Percentiles rank a stretch among this genome's conserved stretches.
Evolutionary conservation across 2,888 invertebrate species (phyloP).

Genomic region (Lottia gigantea): DNA sequence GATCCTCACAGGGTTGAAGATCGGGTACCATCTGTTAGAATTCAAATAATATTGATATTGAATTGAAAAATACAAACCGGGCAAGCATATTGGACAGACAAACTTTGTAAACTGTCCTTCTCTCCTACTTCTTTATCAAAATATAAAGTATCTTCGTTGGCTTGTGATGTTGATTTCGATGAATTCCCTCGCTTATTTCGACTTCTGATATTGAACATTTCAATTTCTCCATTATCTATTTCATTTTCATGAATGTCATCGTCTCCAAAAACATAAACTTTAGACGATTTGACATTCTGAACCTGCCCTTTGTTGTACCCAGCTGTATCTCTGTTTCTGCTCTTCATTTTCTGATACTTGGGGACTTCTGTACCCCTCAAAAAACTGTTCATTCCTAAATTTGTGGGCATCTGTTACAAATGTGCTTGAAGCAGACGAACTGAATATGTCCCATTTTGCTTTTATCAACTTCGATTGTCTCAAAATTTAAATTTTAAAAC

Average conservation of each 20-base stretch:
- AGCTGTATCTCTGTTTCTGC: constrained; percentile 12
- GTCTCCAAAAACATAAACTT: constrained; percentile 60
- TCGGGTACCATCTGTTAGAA: no score
- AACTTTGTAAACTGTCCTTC: constrained; percentile 56
- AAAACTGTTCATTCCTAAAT: neutral
- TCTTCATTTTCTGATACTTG: neutral
- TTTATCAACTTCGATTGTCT: neutral
- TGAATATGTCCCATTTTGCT: neutral
- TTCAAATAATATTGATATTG: no score
- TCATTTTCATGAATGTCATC: constrained; percentile 47
- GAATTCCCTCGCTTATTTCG: constrained; percentile 32
- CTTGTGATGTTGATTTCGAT: constrained; percentile 14
- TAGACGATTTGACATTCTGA: constrained; percentile 55
- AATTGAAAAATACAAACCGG: constrained; percentile 43
- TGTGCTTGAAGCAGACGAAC: neutral
- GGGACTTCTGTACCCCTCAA: neutral
- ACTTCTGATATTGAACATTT: constrained; percentile 54
- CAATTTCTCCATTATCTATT: constrained; percentile 49
- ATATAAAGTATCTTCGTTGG: constrained; percentile 38
- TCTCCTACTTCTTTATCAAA: constrained; percentile 51
- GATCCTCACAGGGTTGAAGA: no score
- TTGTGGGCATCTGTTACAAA: neutral
- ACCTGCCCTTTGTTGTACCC: constrained; percentile 37
- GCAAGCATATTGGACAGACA: constrained; percentile 59
- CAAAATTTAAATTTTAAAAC: neutral